These are phyloP conservation scores for Stomorhina lunata DNA, from an alignment of 2,888 invertebrate species.

Conservation along the genomic window DNA sequence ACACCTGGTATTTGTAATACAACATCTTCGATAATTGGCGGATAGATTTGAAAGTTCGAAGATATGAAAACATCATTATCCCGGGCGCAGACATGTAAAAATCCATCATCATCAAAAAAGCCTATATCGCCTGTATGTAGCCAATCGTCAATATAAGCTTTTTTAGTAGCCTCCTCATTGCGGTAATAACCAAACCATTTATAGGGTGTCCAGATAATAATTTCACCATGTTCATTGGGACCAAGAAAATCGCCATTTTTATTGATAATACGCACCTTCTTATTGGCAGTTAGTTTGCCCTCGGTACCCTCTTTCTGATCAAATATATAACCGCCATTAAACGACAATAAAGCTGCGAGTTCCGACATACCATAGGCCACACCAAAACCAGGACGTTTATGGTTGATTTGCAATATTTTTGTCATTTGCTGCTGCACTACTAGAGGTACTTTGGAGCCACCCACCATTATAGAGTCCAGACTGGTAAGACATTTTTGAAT, in stretches of 20 bases:
- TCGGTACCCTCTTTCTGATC: constrained; percentile 67
- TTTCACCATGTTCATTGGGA: constrained; percentile 71
- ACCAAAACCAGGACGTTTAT: constrained; percentile 59
- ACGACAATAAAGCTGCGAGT: constrained; percentile 62
- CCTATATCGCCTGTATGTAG: constrained; percentile 74
- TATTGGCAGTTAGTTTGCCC: constrained; percentile 71
- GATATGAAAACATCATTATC: constrained; percentile 75
- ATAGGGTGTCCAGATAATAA: constrained; percentile 69
- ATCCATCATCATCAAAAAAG: constrained; percentile 74
- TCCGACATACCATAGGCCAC: constrained; percentile 76
- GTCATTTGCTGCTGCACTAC: constrained; percentile 67
- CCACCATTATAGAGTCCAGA: constrained; percentile 69
- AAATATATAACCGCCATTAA: constrained; percentile 68
- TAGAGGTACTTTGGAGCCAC: constrained; percentile 72
- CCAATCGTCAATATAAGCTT: constrained; percentile 70
- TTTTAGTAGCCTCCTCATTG: constrained; percentile 70
- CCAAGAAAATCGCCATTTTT: constrained; percentile 71
- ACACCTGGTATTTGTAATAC: constrained; percentile 72
- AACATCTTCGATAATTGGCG: constrained; percentile 74
- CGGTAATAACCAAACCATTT: constrained; percentile 73
- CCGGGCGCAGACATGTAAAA: constrained; percentile 72
- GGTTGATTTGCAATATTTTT: constrained; percentile 65
- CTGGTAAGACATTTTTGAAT: constrained; percentile 68
- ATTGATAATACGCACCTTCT: constrained; percentile 71
- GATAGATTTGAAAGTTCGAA: constrained; percentile 72